phyloP scores from a whole-genome alignment of 2,797 vertebrate species.

The Jordanella pulchra region DNA sequence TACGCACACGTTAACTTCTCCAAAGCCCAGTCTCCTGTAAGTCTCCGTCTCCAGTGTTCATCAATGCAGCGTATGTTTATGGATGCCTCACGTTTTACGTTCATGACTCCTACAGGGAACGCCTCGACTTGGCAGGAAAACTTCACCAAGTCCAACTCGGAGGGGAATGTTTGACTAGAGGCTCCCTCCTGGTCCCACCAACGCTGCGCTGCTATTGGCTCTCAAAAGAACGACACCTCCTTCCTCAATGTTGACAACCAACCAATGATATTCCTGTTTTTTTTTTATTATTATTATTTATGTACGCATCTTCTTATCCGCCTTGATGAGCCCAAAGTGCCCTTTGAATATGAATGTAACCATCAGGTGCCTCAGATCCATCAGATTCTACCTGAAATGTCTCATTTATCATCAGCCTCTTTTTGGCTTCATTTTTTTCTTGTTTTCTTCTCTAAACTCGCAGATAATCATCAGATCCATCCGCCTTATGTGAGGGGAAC shows the following conservation, averaged over 20 bases:
- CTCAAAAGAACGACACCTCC: constrained; percentile 67
- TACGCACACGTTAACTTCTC: constrained; percentile 97
- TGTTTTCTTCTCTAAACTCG: constrained; percentile 32
- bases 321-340: constrained; percentile 61
- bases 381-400: constrained; percentile 10
- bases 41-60: neutral
- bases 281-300: constrained; percentile 9
- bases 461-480: constrained; percentile 63
- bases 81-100: neutral
- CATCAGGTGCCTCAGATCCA: constrained; percentile 49
- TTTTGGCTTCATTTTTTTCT: neutral
- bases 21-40: constrained; percentile 92
- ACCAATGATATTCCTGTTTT: constrained; percentile 54
- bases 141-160: constrained; percentile 89
- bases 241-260: constrained; percentile 37
- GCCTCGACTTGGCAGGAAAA: constrained; percentile 91
- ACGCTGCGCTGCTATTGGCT: constrained; percentile 85
- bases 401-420: constrained; percentile 10
- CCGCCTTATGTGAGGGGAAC: constrained; percentile 20
- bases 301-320: constrained; percentile 25
- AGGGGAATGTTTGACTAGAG: constrained; percentile 87
- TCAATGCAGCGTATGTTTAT: neutral
- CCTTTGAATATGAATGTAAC: constrained; percentile 67
- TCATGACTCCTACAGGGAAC: constrained; percentile 82
- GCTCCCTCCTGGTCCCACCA: constrained; percentile 38